phyloP scores from a whole-genome alignment of 2,888 invertebrate species.

The Stenodema calcarata region DNA sequence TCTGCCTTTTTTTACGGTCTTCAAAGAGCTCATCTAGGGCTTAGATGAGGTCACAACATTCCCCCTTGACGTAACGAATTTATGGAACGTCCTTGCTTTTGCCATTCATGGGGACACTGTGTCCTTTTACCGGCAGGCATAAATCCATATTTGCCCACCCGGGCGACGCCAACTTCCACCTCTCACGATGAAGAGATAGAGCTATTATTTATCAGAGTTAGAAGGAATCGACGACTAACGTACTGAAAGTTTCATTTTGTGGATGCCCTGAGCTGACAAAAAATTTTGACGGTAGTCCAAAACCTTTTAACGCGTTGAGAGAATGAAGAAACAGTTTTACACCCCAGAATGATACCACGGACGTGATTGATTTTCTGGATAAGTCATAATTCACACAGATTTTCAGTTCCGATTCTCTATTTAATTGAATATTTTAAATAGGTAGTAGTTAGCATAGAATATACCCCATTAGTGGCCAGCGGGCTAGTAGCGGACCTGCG shows the following conservation, averaged over 20 bases:
- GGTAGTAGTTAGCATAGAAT: too few relatives aligned
- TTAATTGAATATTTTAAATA: too few relatives aligned
- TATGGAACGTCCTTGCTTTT: constrained; percentile 18
- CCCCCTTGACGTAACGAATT: constrained; percentile 8
- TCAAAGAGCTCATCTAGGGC: constrained; percentile 10
- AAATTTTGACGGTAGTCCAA: neutral
- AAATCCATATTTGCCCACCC: constrained; percentile 24
- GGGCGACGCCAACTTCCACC: neutral
- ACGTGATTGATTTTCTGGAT: neutral
- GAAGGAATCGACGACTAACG: constrained; percentile 3
- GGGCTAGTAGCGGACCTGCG: too few relatives aligned
- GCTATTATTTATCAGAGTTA: constrained; percentile 13
- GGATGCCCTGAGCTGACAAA: neutral
- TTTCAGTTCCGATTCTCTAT: too few relatives aligned
- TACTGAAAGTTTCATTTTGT: neutral
- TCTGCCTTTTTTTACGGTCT: neutral
- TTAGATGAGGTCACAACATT: neutral
- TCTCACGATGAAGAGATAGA: constrained; percentile 9
- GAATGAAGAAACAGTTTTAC: neutral
- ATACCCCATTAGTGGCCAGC: too few relatives aligned
- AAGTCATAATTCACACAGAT: neutral
- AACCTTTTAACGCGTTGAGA: neutral
- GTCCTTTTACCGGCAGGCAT: constrained; percentile 27
- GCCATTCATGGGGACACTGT: constrained; percentile 23
- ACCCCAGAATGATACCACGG: neutral